phyloP scores from a whole-genome alignment of 2,797 vertebrate species.

The Myotis pilosus region DNA sequence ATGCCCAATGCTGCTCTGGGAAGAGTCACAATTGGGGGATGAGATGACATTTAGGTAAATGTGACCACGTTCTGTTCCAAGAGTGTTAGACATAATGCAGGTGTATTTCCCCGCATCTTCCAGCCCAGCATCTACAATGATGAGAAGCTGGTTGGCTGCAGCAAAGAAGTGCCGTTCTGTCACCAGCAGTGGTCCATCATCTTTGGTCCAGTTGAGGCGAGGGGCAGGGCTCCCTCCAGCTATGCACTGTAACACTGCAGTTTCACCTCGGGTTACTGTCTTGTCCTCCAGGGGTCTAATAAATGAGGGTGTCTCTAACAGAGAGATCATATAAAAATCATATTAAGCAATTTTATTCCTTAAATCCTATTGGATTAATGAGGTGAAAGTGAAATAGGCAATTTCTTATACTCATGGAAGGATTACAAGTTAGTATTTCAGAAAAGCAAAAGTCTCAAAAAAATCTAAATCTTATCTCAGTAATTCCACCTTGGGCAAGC shows the following conservation, averaged over 20 bases:
- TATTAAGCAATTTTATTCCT: neutral
- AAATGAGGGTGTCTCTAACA: slow-evolving; percentile 89
- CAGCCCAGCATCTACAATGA: slow-evolving; percentile 88
- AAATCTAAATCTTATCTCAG: neutral
- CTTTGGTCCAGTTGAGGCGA: slow-evolving; percentile 90
- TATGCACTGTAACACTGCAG: slow-evolving; percentile 89
- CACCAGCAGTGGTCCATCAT: slow-evolving; percentile 85
- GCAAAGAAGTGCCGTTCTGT: slow-evolving; percentile 90
- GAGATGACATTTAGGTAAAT: slow-evolving; percentile 87
- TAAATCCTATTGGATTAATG: neutral
- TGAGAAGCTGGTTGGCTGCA: slow-evolving; percentile 88
- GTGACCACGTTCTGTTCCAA: slow-evolving; percentile 88
- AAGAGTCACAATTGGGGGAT: slow-evolving; percentile 86
- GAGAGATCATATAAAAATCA: neutral
- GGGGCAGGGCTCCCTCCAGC: slow-evolving; percentile 89
- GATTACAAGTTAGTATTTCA: slow-evolving; percentile 24
- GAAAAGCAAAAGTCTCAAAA: slow-evolving; percentile 47
- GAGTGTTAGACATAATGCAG: slow-evolving; percentile 89
- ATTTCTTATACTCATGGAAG: neutral
- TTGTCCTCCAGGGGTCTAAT: slow-evolving; percentile 87
- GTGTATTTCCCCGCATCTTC: slow-evolving; percentile 90
- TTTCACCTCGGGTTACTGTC: slow-evolving; percentile 87
- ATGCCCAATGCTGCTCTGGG: slow-evolving; percentile 78
- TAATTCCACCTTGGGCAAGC: neutral
- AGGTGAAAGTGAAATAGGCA: neutral